Evolutionary conservation across 2,888 invertebrate species (phyloP), one percentile per base, ranked within the genome.

Genomic region (Taphrorychus bicolor): DNA sequence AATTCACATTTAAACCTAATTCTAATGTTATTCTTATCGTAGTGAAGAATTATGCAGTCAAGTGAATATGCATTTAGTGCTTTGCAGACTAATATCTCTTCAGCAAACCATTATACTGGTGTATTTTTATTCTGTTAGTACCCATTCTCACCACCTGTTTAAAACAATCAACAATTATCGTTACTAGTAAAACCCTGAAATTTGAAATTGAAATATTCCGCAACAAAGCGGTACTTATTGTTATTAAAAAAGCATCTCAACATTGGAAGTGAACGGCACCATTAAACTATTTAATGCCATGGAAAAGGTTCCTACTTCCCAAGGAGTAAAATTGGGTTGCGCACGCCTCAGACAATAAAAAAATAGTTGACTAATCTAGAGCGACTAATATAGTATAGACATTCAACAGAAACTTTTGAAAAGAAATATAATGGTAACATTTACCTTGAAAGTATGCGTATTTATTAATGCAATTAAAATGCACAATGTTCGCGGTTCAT

Each of bases 301-400:
- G n/a, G 41, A 58, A 11, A 41, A 58, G 42, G 48, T 18, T 45
- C 51, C 49, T n/a, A 62, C 58, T 64, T 64, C 58, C 51, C 58
- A 58, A 18, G 52, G 52, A 40, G 19, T 23, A 58, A 51, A 40
- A 42, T 23, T 22, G 7, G 23, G 40, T 56, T 57, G 23, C 14
- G 45, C 58, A 49, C 5, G 41, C 19, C 14, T 2, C 4, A 21
- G 42, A 60, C 24, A 16, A 17, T 14, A 45, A 45, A 32, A 57
- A 53, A 66, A 61, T 17, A 16, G 9, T 61, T 61, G 57, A 56
- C 66, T 62, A 53, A 67, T 67, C 57, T 53, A 58, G 52, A 61
- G 57, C 67, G 61, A 67, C 45, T 11, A 52, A 42, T 40, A 32
- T n/a, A n/a, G n/a, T n/a, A n/a, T 11, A 32, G 32, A 32, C 32